Evolutionary conservation across 2,113 vertebrate genomes (phyloP).

Genomic region (Potamarius usumacintae): DNA sequence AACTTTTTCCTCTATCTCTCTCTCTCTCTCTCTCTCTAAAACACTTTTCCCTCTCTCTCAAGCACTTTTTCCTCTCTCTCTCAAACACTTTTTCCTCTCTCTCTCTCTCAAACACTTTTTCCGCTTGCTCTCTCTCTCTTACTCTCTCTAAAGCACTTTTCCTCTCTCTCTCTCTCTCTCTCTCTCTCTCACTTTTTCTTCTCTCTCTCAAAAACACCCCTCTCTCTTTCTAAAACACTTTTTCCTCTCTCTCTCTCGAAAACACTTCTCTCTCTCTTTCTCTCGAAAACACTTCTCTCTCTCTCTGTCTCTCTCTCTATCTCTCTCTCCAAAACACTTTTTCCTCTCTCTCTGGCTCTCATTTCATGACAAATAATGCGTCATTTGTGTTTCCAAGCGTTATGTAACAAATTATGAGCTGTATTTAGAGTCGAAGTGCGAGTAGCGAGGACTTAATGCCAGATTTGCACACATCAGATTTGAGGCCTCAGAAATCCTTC

Average conservation of each 20-base stretch:
- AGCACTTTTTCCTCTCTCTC: background rate
- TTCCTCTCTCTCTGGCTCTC: background rate
- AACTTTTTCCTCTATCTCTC: too few species aligned
- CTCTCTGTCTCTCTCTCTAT: background rate
- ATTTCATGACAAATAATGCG: slow-evolving; percentile 20
- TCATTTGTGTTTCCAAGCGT: slow-evolving; percentile 17
- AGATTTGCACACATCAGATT: slow-evolving; percentile 2
- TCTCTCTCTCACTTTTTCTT: too few species aligned
- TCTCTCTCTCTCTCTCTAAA: too few species aligned
- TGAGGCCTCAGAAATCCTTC: background rate
- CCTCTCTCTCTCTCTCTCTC: background rate
- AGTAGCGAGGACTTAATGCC: slow-evolving; percentile 7
- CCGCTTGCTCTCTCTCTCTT: background rate
- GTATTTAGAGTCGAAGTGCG: slow-evolving; percentile 16
- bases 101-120: background rate
- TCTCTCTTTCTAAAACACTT: background rate
- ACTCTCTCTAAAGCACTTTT: background rate
- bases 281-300: too few species aligned
- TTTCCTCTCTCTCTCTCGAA: background rate
- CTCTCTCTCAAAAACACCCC: too few species aligned
- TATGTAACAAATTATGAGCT: slow-evolving; percentile 21
- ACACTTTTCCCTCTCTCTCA: background rate
- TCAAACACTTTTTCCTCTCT: background rate
- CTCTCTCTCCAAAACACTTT: too few species aligned
- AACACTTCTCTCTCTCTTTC: background rate